Conservation (phyloP, 2,797 vertebrate genomes). For the Brotula barbata region DNA sequence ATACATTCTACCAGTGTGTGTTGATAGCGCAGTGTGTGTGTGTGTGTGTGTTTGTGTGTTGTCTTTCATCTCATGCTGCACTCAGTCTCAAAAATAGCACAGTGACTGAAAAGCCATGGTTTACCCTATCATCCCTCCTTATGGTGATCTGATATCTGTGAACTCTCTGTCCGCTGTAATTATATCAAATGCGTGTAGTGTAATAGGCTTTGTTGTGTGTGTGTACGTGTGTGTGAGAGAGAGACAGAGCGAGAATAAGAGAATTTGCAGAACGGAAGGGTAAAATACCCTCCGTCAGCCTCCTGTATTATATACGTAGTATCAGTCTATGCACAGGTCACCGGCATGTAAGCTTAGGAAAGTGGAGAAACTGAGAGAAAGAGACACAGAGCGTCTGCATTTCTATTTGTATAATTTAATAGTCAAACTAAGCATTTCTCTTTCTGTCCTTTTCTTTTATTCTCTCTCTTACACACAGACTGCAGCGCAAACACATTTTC, state of each 20-base stretch:
- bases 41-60: background rate
- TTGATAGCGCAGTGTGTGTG: background rate
- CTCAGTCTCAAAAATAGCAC: constrained; percentile 1
- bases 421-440: constrained; percentile 6
- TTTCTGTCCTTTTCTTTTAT: background rate
- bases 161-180: constrained; percentile 19
- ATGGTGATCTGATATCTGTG: constrained; percentile 28
- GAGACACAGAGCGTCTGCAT: background rate
- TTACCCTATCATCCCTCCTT: constrained; percentile 20
- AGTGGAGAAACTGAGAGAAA: background rate
- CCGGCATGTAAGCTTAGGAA: constrained; percentile 6
- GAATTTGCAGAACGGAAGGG: background rate
- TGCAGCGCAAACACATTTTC: constrained; percentile 27
- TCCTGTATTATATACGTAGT: constrained; percentile 31
- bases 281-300: constrained; percentile 16
- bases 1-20: too few relatives aligned
- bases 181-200: background rate
- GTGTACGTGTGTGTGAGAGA: constrained; percentile 3
- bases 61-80: background rate
- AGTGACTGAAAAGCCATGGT: background rate
- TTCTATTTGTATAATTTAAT: constrained; percentile 24
- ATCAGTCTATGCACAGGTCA: constrained; percentile 43
- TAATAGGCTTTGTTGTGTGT: background rate
- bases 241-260: constrained; percentile 3
- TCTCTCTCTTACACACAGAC: constrained; percentile 5